Percentiles rank a stretch among this genome's conserved stretches.
phyloP scores from a whole-genome alignment of 2,888 invertebrate species.

The Drosophila borealis region DNA sequence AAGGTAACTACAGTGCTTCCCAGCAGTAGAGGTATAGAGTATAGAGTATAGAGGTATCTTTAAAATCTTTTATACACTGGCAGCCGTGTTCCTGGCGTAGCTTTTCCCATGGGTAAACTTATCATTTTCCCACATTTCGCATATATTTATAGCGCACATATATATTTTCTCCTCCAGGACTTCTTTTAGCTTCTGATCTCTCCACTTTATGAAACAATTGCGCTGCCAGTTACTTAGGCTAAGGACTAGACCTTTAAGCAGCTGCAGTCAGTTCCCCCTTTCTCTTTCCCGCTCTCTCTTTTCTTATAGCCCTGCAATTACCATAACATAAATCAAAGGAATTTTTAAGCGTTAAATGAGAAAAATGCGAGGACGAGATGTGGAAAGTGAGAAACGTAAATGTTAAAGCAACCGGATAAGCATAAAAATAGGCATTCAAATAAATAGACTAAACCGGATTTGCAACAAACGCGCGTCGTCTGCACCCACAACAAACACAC shows the following conservation, averaged over 20 bases:
- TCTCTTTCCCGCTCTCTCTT: not conserved
- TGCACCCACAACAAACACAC: constrained; percentile 35
- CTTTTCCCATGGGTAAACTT: too few relatives aligned
- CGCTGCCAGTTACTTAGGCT: constrained; percentile 14
- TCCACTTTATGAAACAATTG: constrained; percentile 15
- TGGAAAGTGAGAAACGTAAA: constrained; percentile 42
- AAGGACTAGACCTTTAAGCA: constrained; percentile 8
- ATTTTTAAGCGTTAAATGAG: constrained; percentile 45
- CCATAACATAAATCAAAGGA: constrained; percentile 76
- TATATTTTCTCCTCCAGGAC: not conserved
- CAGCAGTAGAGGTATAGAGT: too few relatives aligned
- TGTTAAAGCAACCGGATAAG: constrained; percentile 66
- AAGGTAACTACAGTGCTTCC: too few relatives aligned
- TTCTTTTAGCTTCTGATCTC: not conserved
- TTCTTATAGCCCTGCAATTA: constrained; percentile 56
- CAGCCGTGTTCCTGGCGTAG: too few relatives aligned
- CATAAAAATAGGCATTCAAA: constrained; percentile 77
- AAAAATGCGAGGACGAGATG: constrained; percentile 1
- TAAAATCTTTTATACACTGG: too few relatives aligned
- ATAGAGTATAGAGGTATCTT: too few relatives aligned
- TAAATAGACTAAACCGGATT: constrained; percentile 77
- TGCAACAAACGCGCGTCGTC: constrained; percentile 58
- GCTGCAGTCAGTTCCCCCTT: not conserved
- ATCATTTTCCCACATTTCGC: too few relatives aligned
- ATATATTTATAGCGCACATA: not conserved